phyloP scores from a whole-genome alignment of 1,140 invertebrate species.

The Pseudomyrmex gracilis region DNA sequence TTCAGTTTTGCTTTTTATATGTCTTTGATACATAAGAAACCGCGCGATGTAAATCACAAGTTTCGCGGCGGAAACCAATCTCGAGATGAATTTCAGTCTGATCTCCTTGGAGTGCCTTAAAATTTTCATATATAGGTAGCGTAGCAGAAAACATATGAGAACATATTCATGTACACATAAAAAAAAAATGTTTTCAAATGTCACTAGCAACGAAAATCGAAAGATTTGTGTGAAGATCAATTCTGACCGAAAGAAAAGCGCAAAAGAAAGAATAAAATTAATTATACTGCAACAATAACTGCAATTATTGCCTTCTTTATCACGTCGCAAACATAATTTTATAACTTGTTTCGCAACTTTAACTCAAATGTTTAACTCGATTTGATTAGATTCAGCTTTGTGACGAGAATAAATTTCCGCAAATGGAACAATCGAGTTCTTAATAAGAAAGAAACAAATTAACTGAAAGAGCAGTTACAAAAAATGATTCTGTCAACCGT shows the following conservation, averaged over 20 bases:
- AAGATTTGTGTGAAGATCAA: background rate
- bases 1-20: background rate
- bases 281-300: too few species aligned
- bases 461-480: background rate
- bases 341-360: too few species aligned
- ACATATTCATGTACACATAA: background rate
- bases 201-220: background rate
- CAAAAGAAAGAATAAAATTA: too few species aligned
- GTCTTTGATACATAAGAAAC: background rate
- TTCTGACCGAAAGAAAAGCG: background rate
- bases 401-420: too few species aligned
- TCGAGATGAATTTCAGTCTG: slow-evolving; percentile 18
- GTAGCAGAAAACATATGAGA: slow-evolving; percentile 1
- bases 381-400: too few species aligned
- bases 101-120: background rate
- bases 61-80: background rate
- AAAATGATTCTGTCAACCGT: background rate
- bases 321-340: too few species aligned
- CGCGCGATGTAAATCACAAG: slow-evolving; percentile 15
- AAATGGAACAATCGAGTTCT: background rate
- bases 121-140: background rate
- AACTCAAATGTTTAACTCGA: too few species aligned
- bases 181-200: background rate
- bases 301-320: too few species aligned
- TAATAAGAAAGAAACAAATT: background rate